Evolutionary conservation across 2,888 invertebrate genomes (phyloP).

Genomic region (Athalia circularis): DNA sequence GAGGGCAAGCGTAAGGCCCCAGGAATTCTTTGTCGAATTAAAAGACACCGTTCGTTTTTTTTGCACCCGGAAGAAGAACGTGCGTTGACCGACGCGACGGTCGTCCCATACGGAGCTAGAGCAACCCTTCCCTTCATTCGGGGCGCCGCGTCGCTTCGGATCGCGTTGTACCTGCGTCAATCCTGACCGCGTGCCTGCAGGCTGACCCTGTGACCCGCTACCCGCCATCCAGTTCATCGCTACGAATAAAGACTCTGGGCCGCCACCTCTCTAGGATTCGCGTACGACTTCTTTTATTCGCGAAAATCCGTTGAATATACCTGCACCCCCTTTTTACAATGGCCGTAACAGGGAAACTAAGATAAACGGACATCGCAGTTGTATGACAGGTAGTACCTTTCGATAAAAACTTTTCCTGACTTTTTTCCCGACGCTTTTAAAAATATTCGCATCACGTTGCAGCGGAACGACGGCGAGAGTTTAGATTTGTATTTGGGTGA

Average conservation of each 20-base stretch:
- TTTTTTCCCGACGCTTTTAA: too few relatives aligned
- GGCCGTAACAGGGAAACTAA: too few relatives aligned
- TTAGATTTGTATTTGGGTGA: too few relatives aligned
- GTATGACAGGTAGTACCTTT: too few relatives aligned
- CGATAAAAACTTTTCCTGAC: too few relatives aligned
- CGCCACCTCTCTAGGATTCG: not conserved
- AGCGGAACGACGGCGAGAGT: too few relatives aligned
- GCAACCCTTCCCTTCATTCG: constrained; percentile 49
- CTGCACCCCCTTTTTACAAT: not conserved
- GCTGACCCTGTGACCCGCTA: constrained; percentile 20
- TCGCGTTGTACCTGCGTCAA: constrained; percentile 35
- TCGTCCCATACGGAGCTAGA: constrained; percentile 38
- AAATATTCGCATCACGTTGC: too few relatives aligned
- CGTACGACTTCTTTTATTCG: not conserved
- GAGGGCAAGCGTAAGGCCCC: constrained; percentile 47
- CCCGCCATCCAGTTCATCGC: constrained; percentile 34
- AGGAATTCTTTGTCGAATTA: constrained; percentile 55
- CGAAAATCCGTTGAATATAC: not conserved
- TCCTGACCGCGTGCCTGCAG: constrained; percentile 25
- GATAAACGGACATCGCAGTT: too few relatives aligned
- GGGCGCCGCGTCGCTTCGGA: constrained; percentile 47
- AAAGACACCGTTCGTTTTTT: constrained; percentile 48
- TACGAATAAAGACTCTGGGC: not conserved
- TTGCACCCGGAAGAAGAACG: constrained; percentile 51
- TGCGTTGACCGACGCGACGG: constrained; percentile 31